phyloP scores from a whole-genome alignment of 2,888 invertebrate genomes.

The Cepaea hortensis region DNA sequence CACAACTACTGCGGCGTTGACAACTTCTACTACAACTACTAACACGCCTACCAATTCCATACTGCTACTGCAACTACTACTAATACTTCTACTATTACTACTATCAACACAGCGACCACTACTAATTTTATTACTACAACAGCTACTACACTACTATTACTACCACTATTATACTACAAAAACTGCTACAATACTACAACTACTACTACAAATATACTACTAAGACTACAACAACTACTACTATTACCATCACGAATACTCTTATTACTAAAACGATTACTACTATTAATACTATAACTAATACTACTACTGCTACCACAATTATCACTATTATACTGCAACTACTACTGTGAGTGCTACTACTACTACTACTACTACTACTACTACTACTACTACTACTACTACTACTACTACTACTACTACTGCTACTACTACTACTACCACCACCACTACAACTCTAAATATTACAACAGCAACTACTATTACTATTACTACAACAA shows the following conservation, averaged over 20 bases:
- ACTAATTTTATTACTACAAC: not conserved
- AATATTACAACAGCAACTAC: constrained; percentile 11
- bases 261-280: too few relatives aligned
- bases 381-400: constrained; percentile 2
- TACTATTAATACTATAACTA: too few relatives aligned
- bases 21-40: not conserved
- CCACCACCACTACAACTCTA: constrained; percentile 7
- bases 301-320: not conserved
- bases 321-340: not conserved
- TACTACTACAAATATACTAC: too few relatives aligned
- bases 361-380: constrained; percentile 23
- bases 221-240: not conserved
- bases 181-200: too few relatives aligned
- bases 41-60: not conserved
- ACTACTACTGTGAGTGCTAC: not conserved
- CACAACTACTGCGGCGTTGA: not conserved
- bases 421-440: constrained; percentile 19
- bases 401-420: constrained; percentile 22
- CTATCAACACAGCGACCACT: not conserved
- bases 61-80: not conserved
- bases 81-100: too few relatives aligned
- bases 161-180: too few relatives aligned
- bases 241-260: not conserved
- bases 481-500: constrained; percentile 5
- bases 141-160: not conserved